Evolutionary conservation across 2,888 invertebrate genomes (phyloP), one percentile per base, ranked within the genome.

Genomic region (Acronicta leporina): DNA sequence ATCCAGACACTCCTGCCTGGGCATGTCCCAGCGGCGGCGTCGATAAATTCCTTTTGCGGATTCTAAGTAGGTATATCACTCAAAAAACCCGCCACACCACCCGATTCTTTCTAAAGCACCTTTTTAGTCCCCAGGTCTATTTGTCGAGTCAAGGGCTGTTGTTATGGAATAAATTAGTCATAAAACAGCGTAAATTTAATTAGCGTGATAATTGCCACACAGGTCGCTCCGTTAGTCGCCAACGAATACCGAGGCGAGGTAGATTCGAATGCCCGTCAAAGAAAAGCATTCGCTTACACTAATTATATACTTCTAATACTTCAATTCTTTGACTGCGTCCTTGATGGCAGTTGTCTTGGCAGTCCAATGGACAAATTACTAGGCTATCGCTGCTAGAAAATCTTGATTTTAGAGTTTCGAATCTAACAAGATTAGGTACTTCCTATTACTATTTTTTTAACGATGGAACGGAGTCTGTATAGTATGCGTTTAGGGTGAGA

Each of bases 101-200:
- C 11, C n/a, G 7, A 40, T 15, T 38, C n/a, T 14, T 38, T n/a
- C 13, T n/a, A 20, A 45, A 67, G 73, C 67, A 45, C 62, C 40
- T 45, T 79, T 62, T 82, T 82, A 80, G 68, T 38, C 44, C 63
- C 48, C 47, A 49, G 42, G 50, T 52, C 53, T 5, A 72, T 67
- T 64, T 64, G 65, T 63, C 57, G 63, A 74, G 73, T 77, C 65
- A 78, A 87, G 81, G 68, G 75, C 70, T 73, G 82, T 81, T 82
- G 83, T 87, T 88, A 84, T 86, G 83, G 81, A 82, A 87, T 87
- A 91, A 92, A 92, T 92, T 92, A 92, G 91, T 92, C 88, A 91
- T 91, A 91, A 85, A 84, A 80, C 80, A 83, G 82, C 85, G 84
- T 83, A 79, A 84, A 87, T 88, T 90, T 92, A 92, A 92, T 92